These are phyloP conservation scores for Antheraea mylitta DNA, from an alignment of 1,140 invertebrate genomes.

Conservation along the genomic window DNA sequence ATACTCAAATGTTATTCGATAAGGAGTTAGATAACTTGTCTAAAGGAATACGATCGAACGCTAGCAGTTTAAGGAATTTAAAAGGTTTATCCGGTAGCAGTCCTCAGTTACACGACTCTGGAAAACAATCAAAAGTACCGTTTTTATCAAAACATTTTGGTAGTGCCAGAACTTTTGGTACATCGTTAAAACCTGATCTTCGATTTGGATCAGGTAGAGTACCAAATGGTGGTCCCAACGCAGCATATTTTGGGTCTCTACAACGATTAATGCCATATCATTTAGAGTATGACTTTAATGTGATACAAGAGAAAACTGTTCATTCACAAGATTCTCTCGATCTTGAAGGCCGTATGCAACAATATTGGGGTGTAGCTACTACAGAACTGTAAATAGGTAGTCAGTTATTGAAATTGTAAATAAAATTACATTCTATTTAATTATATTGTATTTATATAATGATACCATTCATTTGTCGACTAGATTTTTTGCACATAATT, in stretches of 20 bases:
- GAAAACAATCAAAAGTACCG: conserved; percentile 72
- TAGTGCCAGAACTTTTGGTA: conserved; percentile 83
- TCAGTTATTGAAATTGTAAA: conserved; percentile 46
- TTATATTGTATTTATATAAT: conserved; percentile 62
- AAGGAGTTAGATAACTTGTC: conserved; percentile 92
- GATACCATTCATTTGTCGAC: conserved; percentile 72
- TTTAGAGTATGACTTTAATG: conserved; percentile 90
- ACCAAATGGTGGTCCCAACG: conserved; percentile 86
- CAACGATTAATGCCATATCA: conserved; percentile 91
- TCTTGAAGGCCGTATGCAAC: conserved; percentile 89
- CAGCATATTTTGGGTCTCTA: conserved; percentile 91
- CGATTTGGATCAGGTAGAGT: conserved; percentile 70
- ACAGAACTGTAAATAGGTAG: conserved; percentile 83
- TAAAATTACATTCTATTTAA: conserved; percentile 63
- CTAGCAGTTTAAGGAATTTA: conserved; percentile 69
- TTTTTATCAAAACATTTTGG: conserved; percentile 89
- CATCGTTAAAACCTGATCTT: conserved; percentile 65
- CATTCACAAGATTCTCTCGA: conserved; percentile 85
- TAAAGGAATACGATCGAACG: conserved; percentile 79
- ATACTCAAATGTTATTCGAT: conserved; percentile 92
- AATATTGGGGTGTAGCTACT: conserved; percentile 92
- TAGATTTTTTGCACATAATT: conserved; percentile 75
- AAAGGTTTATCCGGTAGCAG: conserved; percentile 79
- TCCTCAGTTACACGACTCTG: conserved; percentile 78
- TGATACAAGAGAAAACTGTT: conserved; percentile 86